Base-by-base conservation (phyloP, 2,888 invertebrate genomes). In the Congeria kusceri region DNA sequence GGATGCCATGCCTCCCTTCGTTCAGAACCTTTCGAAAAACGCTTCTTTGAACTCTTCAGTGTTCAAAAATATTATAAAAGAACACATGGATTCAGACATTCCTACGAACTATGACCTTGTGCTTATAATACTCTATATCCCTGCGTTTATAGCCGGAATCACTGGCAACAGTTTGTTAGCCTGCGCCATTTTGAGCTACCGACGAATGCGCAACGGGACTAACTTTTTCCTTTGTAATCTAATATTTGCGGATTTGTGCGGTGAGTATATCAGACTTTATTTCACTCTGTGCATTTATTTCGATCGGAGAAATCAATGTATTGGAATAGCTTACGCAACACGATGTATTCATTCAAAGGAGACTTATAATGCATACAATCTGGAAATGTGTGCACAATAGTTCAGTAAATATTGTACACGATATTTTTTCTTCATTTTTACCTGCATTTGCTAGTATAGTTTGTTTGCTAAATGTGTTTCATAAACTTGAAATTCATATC, bases 171-270 rank as follows among this genome's bases (percentile, higher is more conserved):
- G 82, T 18, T 76, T 79, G 20, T 76, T 87, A 44, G 61, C 84
- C 1, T 49, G 86, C 7, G 77, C 87, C n/a, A 84, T 88, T 11
- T 47, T 77, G 13, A 71, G 81, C 0, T 71, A 77, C 3, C 72
- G 80, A 56, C 79, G 77, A 27, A 70, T 87, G 11, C 69, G 86
- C 46, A 87, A 84, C 65, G 70, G 86, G 11, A 88, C 88, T 0
- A 87, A 88, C 47, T 69, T 85, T 25, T 80, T 86, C 25, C 69
- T 88, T 47, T 84, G 84, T 69, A 88, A 87, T 47, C 71, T 88
- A 77, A 87, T 87, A 0, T 57, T 85, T 13, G 85, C 88, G 0
- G 88, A 88, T 68, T 58, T 85, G 18, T 74, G 73, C 72, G 87
- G 86, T 87, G 79, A 79, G 84, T 65, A 53, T 25, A 32, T n/a